Base-by-base conservation (phyloP, 35 echinoderm and acorn worm species). In the Strongylocentrotus purpuratus region DNA sequence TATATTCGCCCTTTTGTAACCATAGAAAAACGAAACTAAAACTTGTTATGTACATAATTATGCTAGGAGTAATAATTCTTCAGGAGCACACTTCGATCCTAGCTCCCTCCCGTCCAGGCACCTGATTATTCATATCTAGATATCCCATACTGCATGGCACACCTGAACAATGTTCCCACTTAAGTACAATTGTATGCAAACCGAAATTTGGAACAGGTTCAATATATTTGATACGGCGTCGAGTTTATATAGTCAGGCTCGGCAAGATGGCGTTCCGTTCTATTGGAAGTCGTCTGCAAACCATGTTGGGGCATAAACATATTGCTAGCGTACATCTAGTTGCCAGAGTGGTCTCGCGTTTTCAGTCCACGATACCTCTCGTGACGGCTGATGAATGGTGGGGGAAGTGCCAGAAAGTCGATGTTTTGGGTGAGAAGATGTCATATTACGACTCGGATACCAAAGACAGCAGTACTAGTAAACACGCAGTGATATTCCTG, bases 391-490 rank as follows among this genome's bases (percentile, higher is more conserved):
- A 98, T 17, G 94, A 98, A 86, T 98, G 97, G 97, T 98, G 96
- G 96, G 92, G 94, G 15, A 95, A 95, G 87, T 95, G 95, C 89
- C 92, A 46, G 47, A 94, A 48, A 33, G 95, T 96, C 45, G 33
- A 95, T 46, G 94, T 99, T 50, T 93, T 97, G 48, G 98, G 97
- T 92, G 94, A 92, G 5, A 90, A 97, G 71, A 99, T 99, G 95
- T 95, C 94, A 33, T 99, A 99, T 60, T 99, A 96, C 90, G 98
- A 99, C 86, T 99, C 98, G 0, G 96, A 99, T 60, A 95, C 96
- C 33, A 9, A 95, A 9, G 91, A 95, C 58, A 45, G 48, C 20
- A 95, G 94, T 46, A 94, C 91, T 55, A 90, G 94, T 10, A 32
- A 50, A 9, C 86, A 86, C 91, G 93, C 93, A 33, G 96, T 95